Conservation (phyloP, 2,888 invertebrate genomes). For the Acanthacorydalis orientalis region DNA sequence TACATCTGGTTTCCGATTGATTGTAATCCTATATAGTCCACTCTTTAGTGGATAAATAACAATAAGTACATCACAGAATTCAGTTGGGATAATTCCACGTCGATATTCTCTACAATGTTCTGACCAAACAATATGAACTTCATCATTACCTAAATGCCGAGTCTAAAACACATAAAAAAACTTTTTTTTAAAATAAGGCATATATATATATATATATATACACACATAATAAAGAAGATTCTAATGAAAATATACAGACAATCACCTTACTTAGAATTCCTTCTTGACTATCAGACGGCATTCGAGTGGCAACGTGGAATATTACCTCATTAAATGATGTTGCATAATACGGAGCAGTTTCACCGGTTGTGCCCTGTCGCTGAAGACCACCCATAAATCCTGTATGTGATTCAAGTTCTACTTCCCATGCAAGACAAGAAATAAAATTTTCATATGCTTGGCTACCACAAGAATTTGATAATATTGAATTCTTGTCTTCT, state of each 20-base stretch:
- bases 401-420: slow-evolving; percentile 79
- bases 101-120: slow-evolving; percentile 92
- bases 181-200: too few relatives aligned
- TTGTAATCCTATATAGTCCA: slow-evolving; percentile 73
- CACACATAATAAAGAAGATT: not conserved
- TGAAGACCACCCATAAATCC: slow-evolving; percentile 91
- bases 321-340: slow-evolving; percentile 87
- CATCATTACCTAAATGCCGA: slow-evolving; percentile 92
- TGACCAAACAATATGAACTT: slow-evolving; percentile 98
- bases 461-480: slow-evolving; percentile 82
- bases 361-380: slow-evolving; percentile 77
- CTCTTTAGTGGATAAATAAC: slow-evolving; percentile 86
- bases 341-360: slow-evolving; percentile 88
- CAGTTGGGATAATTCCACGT: slow-evolving; percentile 92
- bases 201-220: too few relatives aligned
- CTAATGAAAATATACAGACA: not conserved
- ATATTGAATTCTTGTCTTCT: slow-evolving; percentile 88
- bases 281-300: slow-evolving; percentile 82
- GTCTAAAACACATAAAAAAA: slow-evolving; percentile 37
- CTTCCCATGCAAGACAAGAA: slow-evolving; percentile 58
- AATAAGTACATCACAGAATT: slow-evolving; percentile 97
- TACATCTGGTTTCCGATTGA: slow-evolving; percentile 74
- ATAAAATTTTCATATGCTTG: slow-evolving; percentile 73
- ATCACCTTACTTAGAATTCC: slow-evolving; percentile 68
- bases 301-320: slow-evolving; percentile 94